Conservation (phyloP, 2,888 invertebrate genomes). For the Eledone cirrhosa region DNA sequence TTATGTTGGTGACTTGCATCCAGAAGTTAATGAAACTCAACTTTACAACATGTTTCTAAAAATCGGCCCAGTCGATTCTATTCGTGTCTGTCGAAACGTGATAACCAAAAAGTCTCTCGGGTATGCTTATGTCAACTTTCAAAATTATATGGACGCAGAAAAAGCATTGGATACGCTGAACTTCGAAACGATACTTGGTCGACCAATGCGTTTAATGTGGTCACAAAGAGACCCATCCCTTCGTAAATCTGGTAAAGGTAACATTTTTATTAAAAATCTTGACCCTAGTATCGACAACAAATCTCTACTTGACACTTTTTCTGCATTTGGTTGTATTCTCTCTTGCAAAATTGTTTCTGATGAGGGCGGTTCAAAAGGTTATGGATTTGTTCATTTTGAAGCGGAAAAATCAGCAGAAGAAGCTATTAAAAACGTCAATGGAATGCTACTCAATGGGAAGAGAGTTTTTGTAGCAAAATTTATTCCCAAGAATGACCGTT, state of each 20-base stretch:
- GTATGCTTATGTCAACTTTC: constrained; percentile 22
- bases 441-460: neutral
- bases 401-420: neutral
- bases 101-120: constrained; percentile 15
- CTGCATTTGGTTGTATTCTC: neutral
- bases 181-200: neutral
- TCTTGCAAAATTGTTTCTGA: constrained; percentile 6
- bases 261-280: constrained; percentile 18
- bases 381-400: constrained; percentile 16
- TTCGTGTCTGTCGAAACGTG: constrained; percentile 14
- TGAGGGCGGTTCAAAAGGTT: constrained; percentile 7
- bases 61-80: neutral
- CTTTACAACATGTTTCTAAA: neutral
- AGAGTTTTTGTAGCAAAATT: constrained; percentile 15
- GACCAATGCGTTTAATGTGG: constrained; percentile 26
- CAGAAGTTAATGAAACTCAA: neutral
- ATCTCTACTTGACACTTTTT: neutral
- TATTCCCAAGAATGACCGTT: constrained; percentile 14
- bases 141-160: neutral
- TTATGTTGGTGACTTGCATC: constrained; percentile 5
- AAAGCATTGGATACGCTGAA: constrained; percentile 16
- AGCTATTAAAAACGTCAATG: neutral
- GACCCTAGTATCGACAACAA: neutral
- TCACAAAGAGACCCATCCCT: constrained; percentile 24
- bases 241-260: constrained; percentile 9